Evolutionary conservation across 92 coral and sea anemone species (phyloP), one percentile per base, ranked within the genome.

Genomic region (Epizoanthus rinbou): DNA sequence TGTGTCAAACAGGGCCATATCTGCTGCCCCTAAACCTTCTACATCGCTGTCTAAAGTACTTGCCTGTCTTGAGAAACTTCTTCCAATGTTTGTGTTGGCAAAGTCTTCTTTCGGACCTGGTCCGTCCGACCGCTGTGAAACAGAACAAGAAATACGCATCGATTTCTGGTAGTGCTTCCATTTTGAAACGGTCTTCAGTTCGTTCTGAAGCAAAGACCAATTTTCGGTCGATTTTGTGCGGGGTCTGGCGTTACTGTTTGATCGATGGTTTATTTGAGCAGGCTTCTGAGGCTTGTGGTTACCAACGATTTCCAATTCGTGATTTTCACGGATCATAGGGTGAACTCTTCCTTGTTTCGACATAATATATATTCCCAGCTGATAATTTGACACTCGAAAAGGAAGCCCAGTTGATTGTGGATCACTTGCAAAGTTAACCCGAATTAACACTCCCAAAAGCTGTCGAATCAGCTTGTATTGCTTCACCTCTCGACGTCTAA

Each of bases 11-110:
- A 87, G 45, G 2, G 93, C 80, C 8, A 76, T 69, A 5, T 88
- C 85, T 22, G 87, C 88, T 14, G 82, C 80, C 33, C 92, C 97
- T 9, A 85, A 57, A 14, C 88, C 91, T 24, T 95, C 98, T 2
- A 93, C 93, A 89, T 97, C 99, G 74, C 99, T 97, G 85, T 97
- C 99, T 64, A 97, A 66, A 25, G 88, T 89, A 54, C 98, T 86
- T 28, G 86, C 66, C 17, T 78, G 82, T 33, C 71, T 56, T 78
- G 45, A 22, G 43, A 11, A 19, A 3, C 85, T 84, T 75, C 25
- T 79, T 31, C 41, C 80, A 39, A 58, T 37, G 45, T 84, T 56
- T 18, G 28, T 22, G 8, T 33, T 11, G 8, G 6, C 6, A 23
- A 39, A 56, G 11, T 69, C 82, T 7, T 84, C 82, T n/a, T 63